Base-by-base conservation (phyloP, 2,888 invertebrate species). In the Drosophila anomelani region DNA sequence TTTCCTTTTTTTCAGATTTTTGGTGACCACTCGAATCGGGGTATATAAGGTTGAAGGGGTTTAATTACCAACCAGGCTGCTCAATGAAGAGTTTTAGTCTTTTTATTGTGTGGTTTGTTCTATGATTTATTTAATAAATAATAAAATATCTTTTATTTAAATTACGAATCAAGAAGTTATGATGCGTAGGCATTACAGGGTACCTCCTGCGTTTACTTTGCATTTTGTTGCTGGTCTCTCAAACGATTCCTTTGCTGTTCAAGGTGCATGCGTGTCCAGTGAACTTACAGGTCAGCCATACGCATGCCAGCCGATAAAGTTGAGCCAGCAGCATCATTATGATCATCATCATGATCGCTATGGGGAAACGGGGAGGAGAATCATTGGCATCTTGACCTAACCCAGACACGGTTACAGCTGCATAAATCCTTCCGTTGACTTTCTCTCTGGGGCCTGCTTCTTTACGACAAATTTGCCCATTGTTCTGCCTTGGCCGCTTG, bases 381-480 rank as follows among this genome's bases (percentile, higher is more conserved):
- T 67, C 39, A 68, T 67, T 38, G 46, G 20, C 69, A 26, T 56
- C 26, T 64, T 85, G 78, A 76, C 83, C 83, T 83, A 68, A 69
- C 67, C 67, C 75, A 72, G 73, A 66, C 73, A 58, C 72, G 32
- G 80, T 75, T 75, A 69, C 75, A 75, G 75, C 75, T 75, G 75
- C 76, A 75, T 75, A 80, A 80, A 81, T 88, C 88, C 89, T 86
- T 78, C 46, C 55, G 57, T 78, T 74, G 60, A 68, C 53, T 62
- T 71, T 77, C 73, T 69, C 66, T 70, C 71, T 76, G 59, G 55
- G 36, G 71, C 70, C 71, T 64, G 63, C 77, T 63, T 62, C 58
- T 75, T 75, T 72, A 88, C 84, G 88, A 85, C 89, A 88, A 86
- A 85, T 88, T 85, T 88, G 85, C 76, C 87, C 88, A 84, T 84